Evolutionary conservation across 2,888 invertebrate species (phyloP), one percentile per base, ranked within the genome.

Genomic region (Leptothorax acervorum): DNA sequence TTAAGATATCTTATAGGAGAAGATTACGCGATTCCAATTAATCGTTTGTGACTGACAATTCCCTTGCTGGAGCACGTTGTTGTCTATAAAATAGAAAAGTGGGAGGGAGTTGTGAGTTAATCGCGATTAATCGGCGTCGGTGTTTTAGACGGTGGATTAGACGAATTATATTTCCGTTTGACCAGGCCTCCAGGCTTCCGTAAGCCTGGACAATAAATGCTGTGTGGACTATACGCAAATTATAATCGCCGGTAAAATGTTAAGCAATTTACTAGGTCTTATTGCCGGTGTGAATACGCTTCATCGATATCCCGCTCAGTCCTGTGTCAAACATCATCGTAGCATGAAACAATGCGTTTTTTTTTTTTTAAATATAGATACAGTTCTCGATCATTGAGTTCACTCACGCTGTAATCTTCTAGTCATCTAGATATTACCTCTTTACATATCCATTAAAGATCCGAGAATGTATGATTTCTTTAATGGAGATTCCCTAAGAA

Each of bases 211-310:
- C 82, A 88, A n/a, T 74, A 89, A 85, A 90, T 93, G 93, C 93
- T 93, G 93, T 93, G 93, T 93, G 90, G 93, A 93, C 93, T 93
- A 93, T 93, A 93, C 86, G 87, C 89, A 84, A 92, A 88, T 89
- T 88, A 89, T 90, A 90, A 86, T 71, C 86, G 83, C 85, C 85
- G 82, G 51, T 57, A 83, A 84, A 87, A 87, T 89, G 85, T 89
- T 84, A 89, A 88, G 86, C 45, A 76, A 85, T 87, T 76, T 68
- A 85, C 68, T 84, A 83, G 76, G 82, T 55, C 70, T 57, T 85
- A 85, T 84, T 71, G 62, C 65, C 68, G 73, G 75, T 85, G 66
- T 65, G 63, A 82, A 76, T 71, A 63, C 23, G 82, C 79, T 87
- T 89, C 87, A 55, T 81, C 74, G 62, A 81, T 86, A 66, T 71